phyloP scores from a whole-genome alignment of 2,888 invertebrate genomes.

The Ormia ochracea region DNA sequence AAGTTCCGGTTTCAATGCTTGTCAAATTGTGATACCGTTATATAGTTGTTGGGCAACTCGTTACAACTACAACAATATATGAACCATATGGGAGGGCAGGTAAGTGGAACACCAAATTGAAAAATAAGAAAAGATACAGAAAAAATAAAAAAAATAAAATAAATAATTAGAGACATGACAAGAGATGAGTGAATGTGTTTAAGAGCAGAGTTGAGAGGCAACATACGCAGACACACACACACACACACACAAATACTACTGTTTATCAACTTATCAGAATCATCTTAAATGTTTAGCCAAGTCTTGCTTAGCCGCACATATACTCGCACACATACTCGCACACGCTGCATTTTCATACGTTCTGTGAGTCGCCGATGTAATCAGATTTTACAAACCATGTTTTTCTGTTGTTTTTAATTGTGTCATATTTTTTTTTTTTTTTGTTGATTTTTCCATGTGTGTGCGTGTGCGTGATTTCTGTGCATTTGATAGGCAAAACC shows the following conservation, averaged over 20 bases:
- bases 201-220: background rate
- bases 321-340: background rate
- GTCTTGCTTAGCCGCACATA: slow-evolving; percentile 4
- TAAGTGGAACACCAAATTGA: slow-evolving; percentile 45
- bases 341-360: background rate
- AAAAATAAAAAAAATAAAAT: too few species aligned
- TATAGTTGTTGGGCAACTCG: slow-evolving; percentile 48
- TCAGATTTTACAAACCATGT: slow-evolving; percentile 15
- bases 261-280: slow-evolving; percentile 36
- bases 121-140: background rate
- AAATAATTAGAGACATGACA: too few species aligned
- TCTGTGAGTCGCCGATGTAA: background rate
- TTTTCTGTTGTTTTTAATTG: slow-evolving; percentile 27
- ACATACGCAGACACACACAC: too few species aligned
- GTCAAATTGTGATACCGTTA: slow-evolving; percentile 43
- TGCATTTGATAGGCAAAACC: slow-evolving; percentile 47
- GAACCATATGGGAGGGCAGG: slow-evolving; percentile 42
- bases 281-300: slow-evolving; percentile 28
- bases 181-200: background rate
- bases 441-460: background rate
- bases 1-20: slow-evolving; percentile 46
- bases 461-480: background rate
- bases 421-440: slow-evolving; percentile 12
- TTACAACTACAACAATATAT: slow-evolving; percentile 29
- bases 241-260: too few species aligned